Evolutionary conservation across 1,140 invertebrate species (phyloP), one percentile per base, ranked within the genome.

Genomic region (Nasonia giraulti): DNA sequence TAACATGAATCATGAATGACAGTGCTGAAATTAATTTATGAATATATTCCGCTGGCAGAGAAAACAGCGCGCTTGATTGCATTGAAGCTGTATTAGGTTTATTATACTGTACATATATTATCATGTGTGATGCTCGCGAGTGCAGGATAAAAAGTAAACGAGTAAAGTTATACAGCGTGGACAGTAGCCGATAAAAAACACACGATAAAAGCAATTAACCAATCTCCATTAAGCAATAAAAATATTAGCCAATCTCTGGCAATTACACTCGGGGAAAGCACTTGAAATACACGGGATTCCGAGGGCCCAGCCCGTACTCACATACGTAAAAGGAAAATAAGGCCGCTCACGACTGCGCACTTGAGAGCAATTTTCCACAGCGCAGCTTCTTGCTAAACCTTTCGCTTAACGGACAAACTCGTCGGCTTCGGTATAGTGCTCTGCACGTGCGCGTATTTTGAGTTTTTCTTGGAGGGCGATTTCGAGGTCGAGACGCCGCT

Each of bases 341-440:
- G 55, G 55, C 20, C 55, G 5, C n/a, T 62, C 55, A 62, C 55
- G 55, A 62, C 14, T 44, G 33, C 11, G 10, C 40, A 23, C 50
- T 2, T 31, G 23, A 33, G 78, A 2, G 66, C n/a, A 50, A 80
- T 80, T 69, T 47, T 71, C 68, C 23, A 5, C 8, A 17, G 17
- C 12, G 37, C 33, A 20, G 71, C 44, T 71, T n/a, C 71, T 75
- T 23, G 62, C 66, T 83, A 47, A 20, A 85, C 27, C 69, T 85
- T 88, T 79, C 85, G 79, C 79, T 87, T 87, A 33, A 85, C 69
- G 69, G 80, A 4, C 20, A 33, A 4, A 23, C 12, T 8, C 4
- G 5, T 0, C 6, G 71, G n/a, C 80, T 88, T 88, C 4, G 86
- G 85, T 55, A 87, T 86, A 1, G 87, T 87, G 62, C 87, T 87